Base-by-base conservation (phyloP, 2,113 vertebrate species). In the Psittacula cyanocephala region DNA sequence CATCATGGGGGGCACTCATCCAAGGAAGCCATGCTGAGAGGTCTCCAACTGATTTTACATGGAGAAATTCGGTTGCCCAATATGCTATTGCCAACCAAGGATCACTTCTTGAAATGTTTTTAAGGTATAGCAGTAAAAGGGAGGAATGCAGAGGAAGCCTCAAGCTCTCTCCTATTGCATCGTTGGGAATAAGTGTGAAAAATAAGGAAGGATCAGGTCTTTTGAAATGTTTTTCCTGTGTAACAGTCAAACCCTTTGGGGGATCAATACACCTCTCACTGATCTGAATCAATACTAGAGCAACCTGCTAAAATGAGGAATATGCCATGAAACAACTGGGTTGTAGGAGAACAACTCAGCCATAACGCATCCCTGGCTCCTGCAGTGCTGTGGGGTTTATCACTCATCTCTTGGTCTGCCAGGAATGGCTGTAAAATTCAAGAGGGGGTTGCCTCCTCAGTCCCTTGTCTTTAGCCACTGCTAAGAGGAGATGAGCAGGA, bases 261-360 rank as follows among this genome's bases (percentile, higher is more conserved):
- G 63, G 67, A 94, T 63, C 70, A 57, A 41, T 89, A 23, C n/a
- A 33, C n/a, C 71, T 90, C 91, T 93, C 49, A 3, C 72, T 87
- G 80, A 81, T 93, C 69, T 81, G 76, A 90, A 75, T 96, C 88
- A 11, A 80, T 89, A 89, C 23, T 3, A 37, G 70, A 55, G 2
- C 70, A 94, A 65, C 69, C 86, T 87, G 81, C 81, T 93, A 77
- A 80, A 82, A 89, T 55, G 76, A 25, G 70, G 81, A 62, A 72
- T 81, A 24, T 69, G 64, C 88, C 65, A 47, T 44, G 83, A 89
- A 84, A 47, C 59, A 62, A 28, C 15, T 28, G 77, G 72, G 29
- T 64, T 77, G 80, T 64, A 28, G 90, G 88, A 89, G 86, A 64
- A 33, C 77, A 57, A 84, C 70, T 44, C 62, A 50, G 52, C 65